phyloP scores from a whole-genome alignment of 2,888 invertebrate species.

The Eulithis testata region DNA sequence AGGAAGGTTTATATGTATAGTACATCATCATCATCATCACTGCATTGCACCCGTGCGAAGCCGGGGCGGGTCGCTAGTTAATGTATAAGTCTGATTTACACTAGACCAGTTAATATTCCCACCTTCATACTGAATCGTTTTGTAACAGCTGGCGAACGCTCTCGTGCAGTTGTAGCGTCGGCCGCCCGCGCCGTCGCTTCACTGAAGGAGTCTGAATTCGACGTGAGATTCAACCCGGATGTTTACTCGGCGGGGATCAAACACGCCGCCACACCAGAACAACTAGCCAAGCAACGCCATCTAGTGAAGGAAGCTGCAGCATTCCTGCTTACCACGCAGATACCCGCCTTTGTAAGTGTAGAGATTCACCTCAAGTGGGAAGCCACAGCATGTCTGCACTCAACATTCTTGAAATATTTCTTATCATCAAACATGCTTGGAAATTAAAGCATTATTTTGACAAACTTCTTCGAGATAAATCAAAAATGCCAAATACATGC shows the following conservation, averaged over 20 bases:
- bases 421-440: too few species aligned
- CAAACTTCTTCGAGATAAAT: too few species aligned
- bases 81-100: too few species aligned
- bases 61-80: too few species aligned
- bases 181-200: constrained; percentile 97
- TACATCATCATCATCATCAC: too few species aligned
- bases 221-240: constrained; percentile 99
- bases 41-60: too few species aligned
- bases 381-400: too few species aligned
- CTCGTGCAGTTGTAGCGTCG: constrained; percentile 93
- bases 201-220: constrained; percentile 97
- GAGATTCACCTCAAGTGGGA: too few species aligned
- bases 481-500: too few species aligned
- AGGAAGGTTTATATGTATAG: too few species aligned
- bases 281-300: constrained; percentile 92
- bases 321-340: constrained; percentile 96
- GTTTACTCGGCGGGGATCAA: constrained; percentile 97
- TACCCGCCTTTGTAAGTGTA: constrained; percentile 95
- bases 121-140: constrained; percentile 1
- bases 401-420: too few species aligned
- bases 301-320: constrained; percentile 98
- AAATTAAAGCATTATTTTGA: too few species aligned
- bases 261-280: constrained; percentile 89
- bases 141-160: constrained; percentile 88
- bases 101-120: not conserved